Conservation (phyloP, 2,797 vertebrate genomes). For the Linurgus olivaceus region DNA sequence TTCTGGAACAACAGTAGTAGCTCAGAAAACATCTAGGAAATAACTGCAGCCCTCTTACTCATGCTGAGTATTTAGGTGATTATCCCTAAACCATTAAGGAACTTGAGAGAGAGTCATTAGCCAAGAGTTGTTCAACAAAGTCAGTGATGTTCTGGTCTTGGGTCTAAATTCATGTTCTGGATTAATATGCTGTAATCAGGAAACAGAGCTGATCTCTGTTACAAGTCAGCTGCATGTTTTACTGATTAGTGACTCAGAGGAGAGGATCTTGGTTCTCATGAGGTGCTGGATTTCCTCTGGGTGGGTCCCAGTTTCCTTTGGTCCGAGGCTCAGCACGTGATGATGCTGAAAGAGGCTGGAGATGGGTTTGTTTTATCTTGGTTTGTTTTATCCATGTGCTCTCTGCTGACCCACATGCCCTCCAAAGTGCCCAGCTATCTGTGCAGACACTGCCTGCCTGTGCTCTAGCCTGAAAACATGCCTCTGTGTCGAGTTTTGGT, state of each 20-base stretch:
- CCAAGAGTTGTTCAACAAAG: neutral
- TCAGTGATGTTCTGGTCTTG: neutral
- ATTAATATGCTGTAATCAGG: neutral
- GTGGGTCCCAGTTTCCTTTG: neutral
- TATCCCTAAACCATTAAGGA: neutral
- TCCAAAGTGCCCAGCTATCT: neutral
- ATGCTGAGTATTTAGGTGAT: neutral
- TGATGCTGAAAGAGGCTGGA: neutral
- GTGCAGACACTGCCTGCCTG: neutral
- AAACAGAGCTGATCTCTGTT: neutral
- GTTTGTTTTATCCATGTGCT: neutral
- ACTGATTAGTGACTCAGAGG: neutral
- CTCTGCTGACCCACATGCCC: neutral
- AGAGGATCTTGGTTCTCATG: neutral
- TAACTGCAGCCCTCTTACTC: neutral
- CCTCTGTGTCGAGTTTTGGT: neutral
- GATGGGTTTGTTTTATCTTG: neutral
- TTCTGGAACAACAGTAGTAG: neutral
- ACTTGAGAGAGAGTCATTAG: neutral
- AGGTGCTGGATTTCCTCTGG: neutral
- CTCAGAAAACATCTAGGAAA: neutral
- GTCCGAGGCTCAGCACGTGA: neutral
- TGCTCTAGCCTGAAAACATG: neutral
- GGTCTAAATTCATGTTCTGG: neutral
- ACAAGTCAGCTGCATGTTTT: neutral